These are phyloP conservation scores for Notospermus geniculatus DNA, from an alignment of 1,140 invertebrate genomes.

Conservation along the genomic window DNA sequence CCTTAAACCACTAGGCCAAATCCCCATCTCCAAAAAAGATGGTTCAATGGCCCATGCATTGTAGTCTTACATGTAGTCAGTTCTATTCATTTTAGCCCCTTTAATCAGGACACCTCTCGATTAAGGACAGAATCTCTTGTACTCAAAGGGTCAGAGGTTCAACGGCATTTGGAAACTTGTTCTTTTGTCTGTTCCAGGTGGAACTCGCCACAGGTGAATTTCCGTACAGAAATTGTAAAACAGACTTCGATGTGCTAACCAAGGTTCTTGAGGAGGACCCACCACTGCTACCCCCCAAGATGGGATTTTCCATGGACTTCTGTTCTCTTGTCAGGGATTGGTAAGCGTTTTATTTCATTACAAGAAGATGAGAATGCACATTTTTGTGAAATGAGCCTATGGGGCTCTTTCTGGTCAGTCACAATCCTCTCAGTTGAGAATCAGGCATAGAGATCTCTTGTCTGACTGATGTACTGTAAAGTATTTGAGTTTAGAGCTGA, in stretches of 20 bases:
- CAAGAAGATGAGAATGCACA: too few species aligned
- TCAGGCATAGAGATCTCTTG: background rate
- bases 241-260: constrained; percentile 56
- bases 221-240: constrained; percentile 56
- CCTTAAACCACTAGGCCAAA: too few species aligned
- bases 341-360: constrained; percentile 30
- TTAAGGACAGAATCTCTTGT: background rate
- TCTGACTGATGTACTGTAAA: background rate
- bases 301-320: constrained; percentile 50
- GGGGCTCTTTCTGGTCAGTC: background rate
- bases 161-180: background rate
- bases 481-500: constrained; percentile 1
- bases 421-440: background rate
- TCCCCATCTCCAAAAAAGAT: too few species aligned
- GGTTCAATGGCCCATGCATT: too few species aligned
- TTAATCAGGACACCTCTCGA: background rate
- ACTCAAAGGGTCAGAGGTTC: too few species aligned
- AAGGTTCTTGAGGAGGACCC: constrained; percentile 54
- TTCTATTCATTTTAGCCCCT: too few species aligned
- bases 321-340: constrained; percentile 54
- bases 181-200: constrained; percentile 38
- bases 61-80: too few species aligned
- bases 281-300: constrained; percentile 43
- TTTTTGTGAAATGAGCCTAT: background rate
- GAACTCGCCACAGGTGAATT: constrained; percentile 63